Evolutionary conservation across 2,113 vertebrate species (phyloP).

Genomic region (Cichladusa arquata): DNA sequence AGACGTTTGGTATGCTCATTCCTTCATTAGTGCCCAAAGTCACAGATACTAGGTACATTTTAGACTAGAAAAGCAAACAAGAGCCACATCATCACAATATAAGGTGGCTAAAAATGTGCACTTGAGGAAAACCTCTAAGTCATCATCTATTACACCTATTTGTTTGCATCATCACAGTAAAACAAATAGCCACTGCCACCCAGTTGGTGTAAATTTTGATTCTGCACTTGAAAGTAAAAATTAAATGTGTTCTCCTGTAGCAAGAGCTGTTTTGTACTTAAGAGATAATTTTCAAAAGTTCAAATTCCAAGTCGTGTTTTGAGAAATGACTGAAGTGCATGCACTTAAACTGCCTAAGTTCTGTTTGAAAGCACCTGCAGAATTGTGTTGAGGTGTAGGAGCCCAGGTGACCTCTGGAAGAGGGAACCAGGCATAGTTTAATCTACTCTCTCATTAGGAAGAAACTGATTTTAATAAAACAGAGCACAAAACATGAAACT

Average conservation of each 20-base stretch:
- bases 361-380: neutral
- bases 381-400: neutral
- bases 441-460: neutral
- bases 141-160: neutral
- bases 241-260: neutral
- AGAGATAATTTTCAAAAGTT: neutral
- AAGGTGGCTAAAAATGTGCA: constrained; percentile 60
- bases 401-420: neutral
- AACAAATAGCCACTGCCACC: neutral
- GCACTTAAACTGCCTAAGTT: neutral
- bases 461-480: neutral
- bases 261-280: neutral
- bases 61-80: constrained; percentile 8
- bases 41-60: constrained; percentile 63
- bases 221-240: neutral
- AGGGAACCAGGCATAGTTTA: neutral
- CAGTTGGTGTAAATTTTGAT: neutral
- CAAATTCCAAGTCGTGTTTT: neutral
- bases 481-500: neutral
- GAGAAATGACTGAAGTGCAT: neutral
- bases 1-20: constrained; percentile 87
- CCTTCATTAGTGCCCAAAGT: constrained; percentile 79
- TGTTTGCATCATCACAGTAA: neutral
- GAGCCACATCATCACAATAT: neutral
- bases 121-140: neutral